Evolutionary conservation across 2,888 invertebrate genomes (phyloP).

Genomic region (Allophyes oxyacanthae): DNA sequence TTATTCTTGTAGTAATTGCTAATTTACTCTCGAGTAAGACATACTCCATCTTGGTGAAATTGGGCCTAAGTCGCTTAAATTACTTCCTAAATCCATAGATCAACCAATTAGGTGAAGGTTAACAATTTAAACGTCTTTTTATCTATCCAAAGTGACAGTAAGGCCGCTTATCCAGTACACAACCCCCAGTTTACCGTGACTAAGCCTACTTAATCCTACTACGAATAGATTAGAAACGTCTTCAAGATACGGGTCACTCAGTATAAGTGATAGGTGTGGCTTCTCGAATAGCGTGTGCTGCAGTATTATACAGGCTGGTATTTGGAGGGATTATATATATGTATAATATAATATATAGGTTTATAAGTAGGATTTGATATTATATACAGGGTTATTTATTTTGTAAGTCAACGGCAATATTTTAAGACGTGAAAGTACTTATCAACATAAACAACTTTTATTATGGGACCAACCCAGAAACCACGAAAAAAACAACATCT

Average conservation of each 20-base stretch:
- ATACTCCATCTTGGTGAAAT: background rate
- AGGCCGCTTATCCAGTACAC: constrained; percentile 45
- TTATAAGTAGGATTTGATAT: no score
- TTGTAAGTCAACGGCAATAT: no score
- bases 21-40: no score
- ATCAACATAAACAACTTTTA: no score
- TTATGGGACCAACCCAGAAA: no score
- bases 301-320: constrained; percentile 29
- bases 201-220: constrained; percentile 51
- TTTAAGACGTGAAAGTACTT: no score
- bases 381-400: no score
- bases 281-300: constrained; percentile 49
- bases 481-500: no score
- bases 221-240: constrained; percentile 59
- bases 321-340: constrained; percentile 12
- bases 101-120: constrained; percentile 53
- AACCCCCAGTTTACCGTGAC: constrained; percentile 42
- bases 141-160: constrained; percentile 49
- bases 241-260: constrained; percentile 58
- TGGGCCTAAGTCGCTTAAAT: constrained; percentile 8
- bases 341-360: constrained; percentile 11
- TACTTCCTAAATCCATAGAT: constrained; percentile 36
- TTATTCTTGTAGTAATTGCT: no score
- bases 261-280: constrained; percentile 57
- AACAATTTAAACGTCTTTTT: constrained; percentile 53